Conservation (phyloP, 2,797 vertebrate genomes). For the Pseudochaenichthys georgianus region DNA sequence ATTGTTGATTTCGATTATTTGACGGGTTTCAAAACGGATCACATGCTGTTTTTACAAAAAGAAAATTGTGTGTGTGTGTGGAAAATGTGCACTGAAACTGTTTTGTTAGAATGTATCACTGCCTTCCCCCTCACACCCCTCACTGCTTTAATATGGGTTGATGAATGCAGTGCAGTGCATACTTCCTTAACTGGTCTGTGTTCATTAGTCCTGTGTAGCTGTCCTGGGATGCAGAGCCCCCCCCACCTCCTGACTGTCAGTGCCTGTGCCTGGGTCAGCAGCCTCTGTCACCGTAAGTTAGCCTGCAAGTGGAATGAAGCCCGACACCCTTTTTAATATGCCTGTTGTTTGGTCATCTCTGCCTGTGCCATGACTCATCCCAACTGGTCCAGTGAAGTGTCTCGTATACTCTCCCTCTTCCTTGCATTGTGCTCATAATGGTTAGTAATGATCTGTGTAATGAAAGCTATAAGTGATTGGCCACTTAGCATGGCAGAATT, state of each 20-base stretch:
- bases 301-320: constrained; percentile 49
- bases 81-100: neutral
- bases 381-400: neutral
- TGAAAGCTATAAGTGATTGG: neutral
- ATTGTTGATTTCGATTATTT: too few species aligned
- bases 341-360: constrained; percentile 15
- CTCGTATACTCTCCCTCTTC: neutral
- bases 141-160: neutral
- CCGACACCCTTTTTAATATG: constrained; percentile 1
- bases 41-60: too few species aligned
- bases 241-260: constrained; percentile 77
- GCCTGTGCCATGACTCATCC: constrained; percentile 10
- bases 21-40: too few species aligned
- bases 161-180: neutral
- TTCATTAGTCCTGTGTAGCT: constrained; percentile 61
- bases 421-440: constrained; percentile 1
- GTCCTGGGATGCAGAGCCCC: constrained; percentile 76
- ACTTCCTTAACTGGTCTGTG: constrained; percentile 31
- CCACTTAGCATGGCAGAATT: neutral
- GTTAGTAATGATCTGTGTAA: neutral
- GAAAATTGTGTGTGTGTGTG: too few species aligned
- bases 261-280: constrained; percentile 82
- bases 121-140: neutral
- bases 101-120: neutral
- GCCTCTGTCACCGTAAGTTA: constrained; percentile 79